These are phyloP conservation scores for Zapus hudsonius DNA, from an alignment of 2,113 vertebrate genomes.

Conservation along the genomic window DNA sequence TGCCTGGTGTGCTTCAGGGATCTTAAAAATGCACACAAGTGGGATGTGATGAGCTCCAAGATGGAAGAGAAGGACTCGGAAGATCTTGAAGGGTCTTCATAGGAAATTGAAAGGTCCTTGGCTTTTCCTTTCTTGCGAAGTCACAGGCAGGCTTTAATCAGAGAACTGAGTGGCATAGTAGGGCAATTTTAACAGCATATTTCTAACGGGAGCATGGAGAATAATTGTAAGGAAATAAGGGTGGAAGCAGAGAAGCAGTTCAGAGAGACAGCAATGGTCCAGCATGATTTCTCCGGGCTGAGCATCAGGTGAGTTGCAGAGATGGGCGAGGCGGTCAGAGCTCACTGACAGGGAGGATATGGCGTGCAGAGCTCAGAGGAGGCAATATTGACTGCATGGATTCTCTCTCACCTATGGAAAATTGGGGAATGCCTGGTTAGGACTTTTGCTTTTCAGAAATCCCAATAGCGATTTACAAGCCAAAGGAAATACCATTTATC, in stretches of 20 bases:
- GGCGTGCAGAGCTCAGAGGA: no score
- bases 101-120: not conserved
- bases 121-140: not conserved
- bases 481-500: not conserved
- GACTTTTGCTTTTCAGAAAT: not conserved
- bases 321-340: not conserved
- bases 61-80: no score
- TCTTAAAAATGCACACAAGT: no score
- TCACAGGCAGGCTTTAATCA: not conserved
- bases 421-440: accelerated
- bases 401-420: not conserved
- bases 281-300: not conserved
- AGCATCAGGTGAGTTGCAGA: not conserved
- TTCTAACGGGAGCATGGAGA: not conserved
- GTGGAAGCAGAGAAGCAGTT: not conserved
- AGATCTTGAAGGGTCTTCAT: not conserved
- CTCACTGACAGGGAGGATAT: not conserved
- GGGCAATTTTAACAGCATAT: not conserved
- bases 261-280: not conserved
- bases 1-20: not conserved
- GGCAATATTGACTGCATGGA: not conserved
- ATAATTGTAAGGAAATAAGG: not conserved
- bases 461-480: not conserved
- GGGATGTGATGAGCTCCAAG: no score
- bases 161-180: not conserved